Evolutionary conservation across 37 sponge, comb jelly and placozoan species (phyloP), one percentile per base, ranked within the genome.

Genomic region (Aplysina aerophoba): DNA sequence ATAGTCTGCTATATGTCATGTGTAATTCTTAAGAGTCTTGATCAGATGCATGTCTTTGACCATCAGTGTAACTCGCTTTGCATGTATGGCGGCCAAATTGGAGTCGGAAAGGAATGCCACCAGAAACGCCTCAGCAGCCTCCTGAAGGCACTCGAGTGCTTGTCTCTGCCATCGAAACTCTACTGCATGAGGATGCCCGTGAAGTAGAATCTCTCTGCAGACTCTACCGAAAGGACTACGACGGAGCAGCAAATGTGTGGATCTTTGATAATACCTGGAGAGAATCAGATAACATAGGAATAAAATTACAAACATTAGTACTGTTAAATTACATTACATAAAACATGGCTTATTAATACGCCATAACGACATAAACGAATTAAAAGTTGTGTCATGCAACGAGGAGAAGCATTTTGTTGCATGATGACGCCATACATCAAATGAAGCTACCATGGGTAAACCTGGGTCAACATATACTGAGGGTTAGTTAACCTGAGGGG

Each of bases 11-110:
- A 44, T 44, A 44, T 44, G 50, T 44, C 50, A 62, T 2, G 0
- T 2, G 0, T 73, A 71, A 25, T 71, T 65, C 77, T 87, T 83
- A 15, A 93, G 64, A 41, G 55, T 62, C 27, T 27, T 79, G 4
- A 93, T 80, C 0, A 93, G 73, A 25, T 59, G 58, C 0, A 93
- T 40, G 68, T 93, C 94, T 33, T 72, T 25, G 22, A 66, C 24
- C 94, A 93, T 93, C 15, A 93, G 40, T 0, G 94, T 93, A 30
- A 93, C 90, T 38, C 94, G 36, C 34, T 87, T 87, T 16, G 94
- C 85, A 75, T 93, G 90, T 4, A 69, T 38, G 11, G 90, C 65
- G 19, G 65, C 81, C 53, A 93, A 63, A 81, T 93, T 83, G 53
- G 85, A 82, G 37, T 93, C 94, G 1, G 90, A 73, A 8, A 93